A percentile compares a stretch with the other conserved stretches of the same genome.
These are phyloP conservation scores for Danaus melanippus DNA, from an alignment of 1,140 invertebrate genomes.

Conservation along the genomic window DNA sequence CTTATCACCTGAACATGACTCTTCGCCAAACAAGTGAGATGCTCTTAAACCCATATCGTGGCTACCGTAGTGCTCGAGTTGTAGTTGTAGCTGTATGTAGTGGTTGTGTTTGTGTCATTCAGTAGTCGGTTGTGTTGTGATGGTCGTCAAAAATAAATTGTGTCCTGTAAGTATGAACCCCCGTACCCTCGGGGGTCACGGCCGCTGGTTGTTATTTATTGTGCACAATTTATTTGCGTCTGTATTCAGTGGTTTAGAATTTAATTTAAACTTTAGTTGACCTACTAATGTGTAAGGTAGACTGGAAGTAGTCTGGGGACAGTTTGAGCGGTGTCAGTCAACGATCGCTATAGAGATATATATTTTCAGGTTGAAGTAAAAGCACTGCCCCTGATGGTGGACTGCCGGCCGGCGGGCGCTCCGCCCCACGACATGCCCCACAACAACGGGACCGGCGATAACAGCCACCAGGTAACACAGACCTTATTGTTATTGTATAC, in stretches of 20 bases:
- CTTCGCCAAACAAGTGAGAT: slow-evolving; percentile 27
- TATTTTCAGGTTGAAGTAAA: slow-evolving; percentile 50
- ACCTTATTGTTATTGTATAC: slow-evolving; percentile 12
- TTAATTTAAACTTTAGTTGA: no score
- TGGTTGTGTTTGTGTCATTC: slow-evolving; percentile 7
- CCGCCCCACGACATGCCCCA: slow-evolving; percentile 43
- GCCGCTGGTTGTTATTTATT: no score
- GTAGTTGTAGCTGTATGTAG: slow-evolving; percentile 7
- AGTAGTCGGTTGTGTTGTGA: background rate
- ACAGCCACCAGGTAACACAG: slow-evolving; percentile 37
- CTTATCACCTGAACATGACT: no score
- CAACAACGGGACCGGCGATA: slow-evolving; percentile 34
- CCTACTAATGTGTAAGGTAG: background rate
- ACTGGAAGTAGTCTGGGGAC: no score
- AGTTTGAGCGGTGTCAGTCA: no score
- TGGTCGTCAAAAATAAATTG: background rate
- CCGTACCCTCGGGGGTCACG: no score
- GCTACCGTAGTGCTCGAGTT: slow-evolving; percentile 22
- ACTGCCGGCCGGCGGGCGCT: slow-evolving; percentile 52
- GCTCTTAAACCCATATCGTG: slow-evolving; percentile 60
- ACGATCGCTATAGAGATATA: background rate
- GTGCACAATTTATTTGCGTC: no score
- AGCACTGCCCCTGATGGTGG: slow-evolving; percentile 61
- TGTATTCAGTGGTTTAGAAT: no score
- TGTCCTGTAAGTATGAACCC: no score